Evolutionary conservation across 2,797 vertebrate genomes (phyloP).

Genomic region (Leptodactylus fallax): DNA sequence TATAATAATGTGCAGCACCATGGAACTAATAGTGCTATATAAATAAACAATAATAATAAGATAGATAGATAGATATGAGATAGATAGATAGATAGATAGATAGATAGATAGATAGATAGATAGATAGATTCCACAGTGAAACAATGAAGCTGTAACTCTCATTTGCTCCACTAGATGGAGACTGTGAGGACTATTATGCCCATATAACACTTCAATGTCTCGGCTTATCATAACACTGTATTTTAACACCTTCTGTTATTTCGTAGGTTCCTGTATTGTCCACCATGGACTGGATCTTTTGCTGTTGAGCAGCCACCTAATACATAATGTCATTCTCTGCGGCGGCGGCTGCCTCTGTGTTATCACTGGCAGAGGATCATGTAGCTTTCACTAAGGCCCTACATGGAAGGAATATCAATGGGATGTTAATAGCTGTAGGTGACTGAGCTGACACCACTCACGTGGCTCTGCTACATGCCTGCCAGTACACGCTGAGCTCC

Average conservation of each 20-base stretch:
- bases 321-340: conserved; percentile 31
- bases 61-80: too few species aligned
- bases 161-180: conserved; percentile 31
- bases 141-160: not conserved
- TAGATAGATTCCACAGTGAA: not conserved
- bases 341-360: conserved; percentile 16
- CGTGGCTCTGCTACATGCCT: not conserved
- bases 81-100: not conserved
- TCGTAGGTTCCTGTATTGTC: not conserved
- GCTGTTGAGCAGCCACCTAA: not conserved
- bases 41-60: too few species aligned
- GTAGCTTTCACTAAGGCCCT: conserved; percentile 47
- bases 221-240: too few species aligned
- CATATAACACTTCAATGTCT: not conserved
- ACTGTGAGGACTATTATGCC: not conserved
- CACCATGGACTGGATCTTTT: not conserved
- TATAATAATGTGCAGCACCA: too few species aligned
- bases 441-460: conserved; percentile 6
- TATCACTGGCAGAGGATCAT: conserved; percentile 54
- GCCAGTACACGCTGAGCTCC: not conserved
- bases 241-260: not conserved
- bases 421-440: conserved; percentile 36
- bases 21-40: too few species aligned
- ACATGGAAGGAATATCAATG: conserved; percentile 57
- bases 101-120: not conserved